Conservation (phyloP, 2,888 invertebrate genomes). For the Fissipunctia ypsillon region DNA sequence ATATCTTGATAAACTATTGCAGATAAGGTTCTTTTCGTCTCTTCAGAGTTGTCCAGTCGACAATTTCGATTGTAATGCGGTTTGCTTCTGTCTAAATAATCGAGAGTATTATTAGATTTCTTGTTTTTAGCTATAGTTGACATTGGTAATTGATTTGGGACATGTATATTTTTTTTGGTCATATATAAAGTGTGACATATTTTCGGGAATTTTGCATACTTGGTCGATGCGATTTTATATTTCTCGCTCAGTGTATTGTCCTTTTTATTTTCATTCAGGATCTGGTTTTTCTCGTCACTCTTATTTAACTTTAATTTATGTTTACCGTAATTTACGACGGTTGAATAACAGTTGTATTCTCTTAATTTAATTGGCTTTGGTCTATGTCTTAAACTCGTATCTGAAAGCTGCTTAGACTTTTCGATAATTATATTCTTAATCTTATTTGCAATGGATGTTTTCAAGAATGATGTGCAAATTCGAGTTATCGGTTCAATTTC, state of each 20-base stretch:
- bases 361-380: slow-evolving; percentile 27
- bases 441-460: slow-evolving; percentile 28
- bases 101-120: not conserved
- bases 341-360: slow-evolving; percentile 23
- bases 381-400: slow-evolving; percentile 35
- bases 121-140: not conserved
- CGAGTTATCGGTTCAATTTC: not conserved
- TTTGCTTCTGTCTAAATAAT: not conserved
- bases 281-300: not conserved
- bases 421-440: slow-evolving; percentile 38
- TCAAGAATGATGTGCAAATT: slow-evolving; percentile 9
- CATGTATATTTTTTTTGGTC: not conserved
- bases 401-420: slow-evolving; percentile 36
- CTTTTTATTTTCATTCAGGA: not conserved
- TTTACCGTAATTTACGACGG: slow-evolving; percentile 4
- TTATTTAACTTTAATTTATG: slow-evolving; percentile 4
- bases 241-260: not conserved
- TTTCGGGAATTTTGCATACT: not conserved
- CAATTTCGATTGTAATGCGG: not conserved
- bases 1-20: slow-evolving; percentile 33
- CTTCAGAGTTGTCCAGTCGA: not conserved
- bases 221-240: not conserved
- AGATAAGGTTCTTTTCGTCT: slow-evolving; percentile 15
- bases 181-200: not conserved
- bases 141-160: not conserved